Evolutionary conservation across 2,888 invertebrate species (phyloP), one percentile per base, ranked within the genome.

Genomic region (Nycteola revayana): DNA sequence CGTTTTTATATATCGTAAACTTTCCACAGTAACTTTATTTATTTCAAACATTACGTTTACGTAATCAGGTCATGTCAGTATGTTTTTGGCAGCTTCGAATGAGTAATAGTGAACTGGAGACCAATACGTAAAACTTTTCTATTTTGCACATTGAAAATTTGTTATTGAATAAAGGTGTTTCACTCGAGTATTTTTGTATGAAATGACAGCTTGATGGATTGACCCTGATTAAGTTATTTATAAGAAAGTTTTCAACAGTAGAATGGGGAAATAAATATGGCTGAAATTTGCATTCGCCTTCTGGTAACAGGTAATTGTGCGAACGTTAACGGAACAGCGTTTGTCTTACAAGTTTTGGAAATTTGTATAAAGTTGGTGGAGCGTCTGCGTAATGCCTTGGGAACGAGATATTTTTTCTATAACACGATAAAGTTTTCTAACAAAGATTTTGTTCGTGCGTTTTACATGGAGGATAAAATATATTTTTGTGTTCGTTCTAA

Each of bases 131-230:
- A 43, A 49, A 42, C 37, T 56, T 59, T 42, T 34, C 42, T 62
- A 66, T 66, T 60, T 70, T 70, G 64, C 58, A 44, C 63, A 53
- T 54, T 52, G 53, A 58, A 57, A 61, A 61, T 55, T 61, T 50
- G 49, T 56, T 60, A 64, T 55, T 50, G 57, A 54, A 59, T 63
- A 58, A 60, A 59, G 62, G 63, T 67, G 52, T 41, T 36, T 36
- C 25, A 49, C 59, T 57, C 53, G 65, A 65, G 62, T 66, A 64
- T 64, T 66, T 57, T 55, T 54, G 45, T 60, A 55, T 53, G 49
- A 47, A 55, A 64, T 61, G 74, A 69, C 73, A 74, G 64, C 53
- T 61, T 74, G 74, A 75, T 72, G 65, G 73, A 75, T 74, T 61
- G 65, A 58, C 50, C 49, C 56, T 64, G 66, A 72, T 72, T 67